Evolutionary conservation across 2,113 vertebrate species (phyloP).

Genomic region (Kryptolebias marmoratus): DNA sequence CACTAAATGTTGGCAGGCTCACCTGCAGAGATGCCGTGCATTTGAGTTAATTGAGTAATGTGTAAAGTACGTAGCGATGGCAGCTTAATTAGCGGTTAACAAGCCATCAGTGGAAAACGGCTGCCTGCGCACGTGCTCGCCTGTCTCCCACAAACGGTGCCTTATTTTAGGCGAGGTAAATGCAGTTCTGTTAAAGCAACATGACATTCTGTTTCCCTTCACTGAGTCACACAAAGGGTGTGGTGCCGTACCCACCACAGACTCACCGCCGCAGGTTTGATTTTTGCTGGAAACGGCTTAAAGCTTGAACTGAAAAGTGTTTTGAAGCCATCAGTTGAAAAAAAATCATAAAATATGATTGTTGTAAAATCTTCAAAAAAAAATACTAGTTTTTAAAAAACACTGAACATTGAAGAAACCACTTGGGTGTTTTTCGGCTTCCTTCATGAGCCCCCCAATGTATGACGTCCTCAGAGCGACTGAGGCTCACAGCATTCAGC

Average conservation of each 20-base stretch:
- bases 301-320: background rate
- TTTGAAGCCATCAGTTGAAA: too few species aligned
- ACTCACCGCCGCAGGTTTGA: background rate
- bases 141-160: conserved; percentile 6
- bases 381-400: too few species aligned
- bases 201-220: conserved; percentile 46
- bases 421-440: too few species aligned
- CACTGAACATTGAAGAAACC: too few species aligned
- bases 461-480: too few species aligned
- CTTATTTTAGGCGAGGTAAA: conserved; percentile 6
- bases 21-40: conserved; percentile 44
- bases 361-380: too few species aligned
- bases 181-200: conserved; percentile 25
- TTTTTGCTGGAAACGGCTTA: background rate
- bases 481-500: too few species aligned
- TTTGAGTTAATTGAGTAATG: conserved; percentile 53
- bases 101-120: conserved; percentile 15
- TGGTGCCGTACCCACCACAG: conserved; percentile 1
- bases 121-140: conserved; percentile 11
- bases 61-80: conserved; percentile 16
- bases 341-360: too few species aligned
- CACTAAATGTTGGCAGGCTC: conserved; percentile 18
- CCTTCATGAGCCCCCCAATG: too few species aligned
- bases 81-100: conserved; percentile 47
- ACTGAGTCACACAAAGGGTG: conserved; percentile 49